Base-by-base conservation (phyloP, 2,797 vertebrate species). In the Anguilla anguilla region DNA sequence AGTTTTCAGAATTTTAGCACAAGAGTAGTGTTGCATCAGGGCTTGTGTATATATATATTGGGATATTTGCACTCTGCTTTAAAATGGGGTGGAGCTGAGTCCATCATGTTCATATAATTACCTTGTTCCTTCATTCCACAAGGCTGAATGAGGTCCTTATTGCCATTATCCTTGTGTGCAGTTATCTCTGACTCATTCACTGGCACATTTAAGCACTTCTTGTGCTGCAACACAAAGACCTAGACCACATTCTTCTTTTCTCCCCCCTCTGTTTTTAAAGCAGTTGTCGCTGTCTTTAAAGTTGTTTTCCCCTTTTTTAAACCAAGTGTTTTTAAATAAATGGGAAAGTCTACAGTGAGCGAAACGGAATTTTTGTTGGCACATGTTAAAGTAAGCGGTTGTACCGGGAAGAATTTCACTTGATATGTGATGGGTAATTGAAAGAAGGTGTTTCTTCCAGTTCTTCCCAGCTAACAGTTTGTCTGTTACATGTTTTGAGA, bases 1-100 rank as follows among this genome's bases (percentile, higher is more conserved):
- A 99, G 94, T 99, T 99, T 96, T 96, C 97, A 92, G 98, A 99
- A 91, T 99, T 99, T 97, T 99, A 99, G 96, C 94, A 94, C 92
- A 93, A 91, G 92, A 93, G 92, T 87, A 92, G 94, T 94, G 94
- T 93, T 94, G 93, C 93, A 93, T 93, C 94, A 92, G 93, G 94
- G 94, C 94, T 97, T 95, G 96, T 96, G 93, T 93, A 91, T 69
- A 15, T 84, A 49, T 88, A 89, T 91, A 95, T 94, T 95, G 95
- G 96, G 95, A 96, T 97, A 96, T 96, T 97, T 97, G 96, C 97
- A 97, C 97, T 98, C 96, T 96, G 94, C 94, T 94, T 94, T 96
- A 96, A 94, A 94, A 94, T 90, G 93, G 95, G 95, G 96, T 97
- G 96, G 96, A 97, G 97, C 97, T 93, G 96, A 96, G 96, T 96